These are phyloP conservation scores for Ailurus styani DNA, from an alignment of 2,113 vertebrate species.

Conservation along the genomic window DNA sequence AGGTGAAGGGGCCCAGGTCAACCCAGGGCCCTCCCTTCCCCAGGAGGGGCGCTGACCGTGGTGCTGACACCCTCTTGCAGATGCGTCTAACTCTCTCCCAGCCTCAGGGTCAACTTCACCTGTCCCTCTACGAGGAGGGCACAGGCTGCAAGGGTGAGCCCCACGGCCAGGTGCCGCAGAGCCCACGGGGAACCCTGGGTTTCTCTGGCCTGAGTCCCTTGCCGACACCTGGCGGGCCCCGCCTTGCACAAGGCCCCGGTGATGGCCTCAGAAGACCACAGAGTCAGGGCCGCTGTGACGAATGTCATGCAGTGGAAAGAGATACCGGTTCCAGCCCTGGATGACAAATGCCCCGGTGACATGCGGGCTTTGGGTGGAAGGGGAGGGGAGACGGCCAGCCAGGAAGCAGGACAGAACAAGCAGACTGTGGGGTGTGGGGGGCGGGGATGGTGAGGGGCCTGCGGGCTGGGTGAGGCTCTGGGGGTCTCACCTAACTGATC, in stretches of 20 bases:
- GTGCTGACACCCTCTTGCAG: background rate
- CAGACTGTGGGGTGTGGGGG: fast-evolving
- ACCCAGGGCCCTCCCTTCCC: too few relatives aligned
- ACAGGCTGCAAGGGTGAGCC: background rate
- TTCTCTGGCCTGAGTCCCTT: too few relatives aligned
- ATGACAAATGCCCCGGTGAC: fast-evolving
- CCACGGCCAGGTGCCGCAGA: fast-evolving
- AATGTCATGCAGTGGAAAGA: background rate
- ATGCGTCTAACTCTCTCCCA: too few relatives aligned
- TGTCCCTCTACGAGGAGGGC: background rate
- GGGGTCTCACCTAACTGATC: too few relatives aligned
- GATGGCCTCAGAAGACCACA: background rate
- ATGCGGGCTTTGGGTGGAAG: fast-evolving
- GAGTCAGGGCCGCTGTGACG: background rate
- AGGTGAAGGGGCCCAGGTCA: fast-evolving
- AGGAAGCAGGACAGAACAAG: too few relatives aligned
- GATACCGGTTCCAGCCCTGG: background rate
- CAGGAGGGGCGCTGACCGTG: background rate
- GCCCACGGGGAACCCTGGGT: fast-evolving
- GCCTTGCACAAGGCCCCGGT: fast-evolving
- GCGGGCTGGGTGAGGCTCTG: background rate
- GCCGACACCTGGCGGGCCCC: too few relatives aligned
- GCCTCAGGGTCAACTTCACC: fast-evolving
- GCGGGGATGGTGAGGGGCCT: fast-evolving
- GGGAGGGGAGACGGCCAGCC: too few relatives aligned